These are phyloP conservation scores for Zaprionus gabonicus DNA, from an alignment of 1,140 invertebrate species.

Conservation along the genomic window DNA sequence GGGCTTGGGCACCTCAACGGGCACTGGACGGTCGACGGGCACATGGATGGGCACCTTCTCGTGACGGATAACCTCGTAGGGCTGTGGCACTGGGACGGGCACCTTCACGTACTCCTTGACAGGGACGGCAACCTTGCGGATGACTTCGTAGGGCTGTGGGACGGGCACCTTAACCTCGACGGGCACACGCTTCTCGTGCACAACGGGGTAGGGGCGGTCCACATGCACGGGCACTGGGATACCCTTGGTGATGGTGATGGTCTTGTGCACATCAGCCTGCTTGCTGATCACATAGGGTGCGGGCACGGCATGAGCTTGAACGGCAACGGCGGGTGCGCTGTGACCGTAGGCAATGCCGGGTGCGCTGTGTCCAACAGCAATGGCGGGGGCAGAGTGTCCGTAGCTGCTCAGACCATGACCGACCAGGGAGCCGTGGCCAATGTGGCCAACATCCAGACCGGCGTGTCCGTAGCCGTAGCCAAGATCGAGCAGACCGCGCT, in stretches of 20 bases:
- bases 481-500: constrained; percentile 87
- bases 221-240: constrained; percentile 88
- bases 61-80: constrained; percentile 90
- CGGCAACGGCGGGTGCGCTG: constrained; percentile 60
- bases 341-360: constrained; percentile 41
- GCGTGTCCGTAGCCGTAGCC: constrained; percentile 87
- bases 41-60: constrained; percentile 87
- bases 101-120: constrained; percentile 89
- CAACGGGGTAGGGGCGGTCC: constrained; percentile 87
- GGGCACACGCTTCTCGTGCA: constrained; percentile 88
- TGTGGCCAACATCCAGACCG: constrained; percentile 88
- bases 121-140: constrained; percentile 88
- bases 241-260: constrained; percentile 90
- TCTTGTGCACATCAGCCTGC: constrained; percentile 88
- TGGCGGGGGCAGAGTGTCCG: constrained; percentile 66
- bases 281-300: constrained; percentile 85
- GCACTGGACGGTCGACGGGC: constrained; percentile 87
- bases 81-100: constrained; percentile 88
- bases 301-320: constrained; percentile 52
- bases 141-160: constrained; percentile 88
- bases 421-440: constrained; percentile 86
- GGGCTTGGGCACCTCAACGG: constrained; percentile 89
- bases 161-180: constrained; percentile 87
- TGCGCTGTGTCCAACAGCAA: constrained; percentile 60
- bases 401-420: constrained; percentile 83